These are phyloP conservation scores for Chaetoderma sp. DNA, from an alignment of 2,888 invertebrate genomes.

Conservation along the genomic window DNA sequence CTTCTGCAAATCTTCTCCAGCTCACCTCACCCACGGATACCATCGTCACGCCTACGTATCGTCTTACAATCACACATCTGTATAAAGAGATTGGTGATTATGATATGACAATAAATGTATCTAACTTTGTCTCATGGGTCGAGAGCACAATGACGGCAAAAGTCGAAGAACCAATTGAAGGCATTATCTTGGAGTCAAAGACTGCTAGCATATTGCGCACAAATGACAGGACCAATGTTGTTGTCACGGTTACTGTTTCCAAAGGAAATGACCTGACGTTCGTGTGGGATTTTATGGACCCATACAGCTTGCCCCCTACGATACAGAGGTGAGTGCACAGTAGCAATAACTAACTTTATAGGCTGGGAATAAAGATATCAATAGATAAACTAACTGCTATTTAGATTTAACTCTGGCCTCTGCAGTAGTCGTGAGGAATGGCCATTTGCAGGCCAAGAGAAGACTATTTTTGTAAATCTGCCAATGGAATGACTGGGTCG, in stretches of 20 bases:
- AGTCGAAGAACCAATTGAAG: slow-evolving; percentile 46
- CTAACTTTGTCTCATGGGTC: slow-evolving; percentile 44
- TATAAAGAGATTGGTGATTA: slow-evolving; percentile 44
- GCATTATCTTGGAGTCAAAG: slow-evolving; percentile 39
- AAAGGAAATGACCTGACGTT: slow-evolving; percentile 54
- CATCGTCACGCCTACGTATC: slow-evolving; percentile 24
- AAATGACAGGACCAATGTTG: slow-evolving; percentile 36
- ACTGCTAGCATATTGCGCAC: slow-evolving; percentile 33
- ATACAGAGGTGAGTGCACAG: slow-evolving; percentile 20
- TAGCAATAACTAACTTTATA: no score
- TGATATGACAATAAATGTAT: slow-evolving; percentile 48
- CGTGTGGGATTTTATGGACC: slow-evolving; percentile 52
- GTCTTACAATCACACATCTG: slow-evolving; percentile 32
- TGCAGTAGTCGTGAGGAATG: no score
- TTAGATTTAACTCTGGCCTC: no score
- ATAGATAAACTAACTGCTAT: no score
- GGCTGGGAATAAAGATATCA: no score
- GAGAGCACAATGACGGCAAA: slow-evolving; percentile 27
- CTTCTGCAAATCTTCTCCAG: background rate
- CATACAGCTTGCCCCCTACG: background rate
- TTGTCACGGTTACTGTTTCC: slow-evolving; percentile 46
- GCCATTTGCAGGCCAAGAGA: no score
- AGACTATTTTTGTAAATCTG: no score
- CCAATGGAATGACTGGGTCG: no score
- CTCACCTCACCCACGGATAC: background rate